Conservation (phyloP, 2,797 vertebrate species). For the Micrastur ruficollis region DNA sequence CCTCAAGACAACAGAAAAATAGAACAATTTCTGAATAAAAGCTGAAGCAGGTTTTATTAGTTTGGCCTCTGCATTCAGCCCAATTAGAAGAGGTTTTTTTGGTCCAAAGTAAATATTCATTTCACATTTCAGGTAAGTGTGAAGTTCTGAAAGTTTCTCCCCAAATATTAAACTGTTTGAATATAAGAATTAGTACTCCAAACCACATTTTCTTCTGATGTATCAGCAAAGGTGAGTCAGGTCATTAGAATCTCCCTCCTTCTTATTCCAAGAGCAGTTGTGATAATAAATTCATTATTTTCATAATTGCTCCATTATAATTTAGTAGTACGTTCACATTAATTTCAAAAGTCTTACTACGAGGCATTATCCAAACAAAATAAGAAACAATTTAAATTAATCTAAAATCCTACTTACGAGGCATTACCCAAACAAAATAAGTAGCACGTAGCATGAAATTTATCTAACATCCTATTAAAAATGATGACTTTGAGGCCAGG, state of each 20-base stretch:
- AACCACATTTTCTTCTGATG: neutral
- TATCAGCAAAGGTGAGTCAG: neutral
- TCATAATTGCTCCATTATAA: conserved; percentile 41
- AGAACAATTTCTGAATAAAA: neutral
- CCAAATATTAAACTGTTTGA: neutral
- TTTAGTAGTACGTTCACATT: conserved; percentile 43
- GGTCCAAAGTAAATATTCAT: neutral
- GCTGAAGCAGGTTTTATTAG: neutral
- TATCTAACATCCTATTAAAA: neutral
- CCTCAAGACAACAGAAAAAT: neutral
- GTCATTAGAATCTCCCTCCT: neutral
- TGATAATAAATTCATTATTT: conserved; percentile 50
- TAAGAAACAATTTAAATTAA: conserved; percentile 34
- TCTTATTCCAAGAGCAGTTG: conserved; percentile 3
- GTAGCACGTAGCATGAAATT: neutral
- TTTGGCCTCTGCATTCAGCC: neutral
- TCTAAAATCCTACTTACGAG: neutral
- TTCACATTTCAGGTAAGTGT: neutral
- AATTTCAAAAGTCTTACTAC: conserved; percentile 1
- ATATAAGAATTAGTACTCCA: neutral
- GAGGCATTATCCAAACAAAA: conserved; percentile 34
- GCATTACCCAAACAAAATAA: conserved; percentile 19
- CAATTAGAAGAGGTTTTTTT: neutral
- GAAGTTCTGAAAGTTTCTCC: neutral
- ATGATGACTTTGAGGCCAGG: neutral